phyloP scores from a whole-genome alignment of 2,888 invertebrate species.

The Cantharis nigra region DNA sequence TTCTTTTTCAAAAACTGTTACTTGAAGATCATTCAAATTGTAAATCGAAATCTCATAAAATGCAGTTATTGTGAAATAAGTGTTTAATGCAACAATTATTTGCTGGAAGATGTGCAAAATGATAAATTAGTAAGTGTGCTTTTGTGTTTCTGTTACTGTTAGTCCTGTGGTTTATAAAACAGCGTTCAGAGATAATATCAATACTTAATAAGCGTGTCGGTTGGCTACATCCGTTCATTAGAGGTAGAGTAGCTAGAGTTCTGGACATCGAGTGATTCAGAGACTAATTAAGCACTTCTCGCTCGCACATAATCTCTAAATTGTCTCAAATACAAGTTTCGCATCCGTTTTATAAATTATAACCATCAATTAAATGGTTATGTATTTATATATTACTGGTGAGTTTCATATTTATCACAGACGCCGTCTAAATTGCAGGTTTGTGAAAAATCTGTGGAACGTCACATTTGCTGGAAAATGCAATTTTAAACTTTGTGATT shows the following conservation, averaged over 20 bases:
- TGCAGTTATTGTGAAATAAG: background rate
- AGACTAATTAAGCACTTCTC: background rate
- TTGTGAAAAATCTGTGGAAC: background rate
- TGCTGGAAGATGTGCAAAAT: constrained; percentile 6
- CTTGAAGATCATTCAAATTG: background rate
- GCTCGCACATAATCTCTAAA: background rate
- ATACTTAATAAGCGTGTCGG: constrained; percentile 22
- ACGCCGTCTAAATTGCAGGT: background rate
- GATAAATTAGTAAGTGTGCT: constrained; percentile 14
- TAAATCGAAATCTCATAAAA: background rate
- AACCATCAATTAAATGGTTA: background rate
- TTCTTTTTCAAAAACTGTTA: background rate
- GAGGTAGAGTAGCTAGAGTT: constrained; percentile 5
- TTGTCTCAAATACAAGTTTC: background rate
- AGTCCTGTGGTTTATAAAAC: constrained; percentile 17
- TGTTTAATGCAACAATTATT: constrained; percentile 11
- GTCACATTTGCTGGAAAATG: background rate
- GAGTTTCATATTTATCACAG: background rate
- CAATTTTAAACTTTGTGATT: background rate
- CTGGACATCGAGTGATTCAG: background rate
- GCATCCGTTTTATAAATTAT: background rate
- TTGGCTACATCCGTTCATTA: constrained; percentile 21
- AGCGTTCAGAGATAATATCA: constrained; percentile 18
- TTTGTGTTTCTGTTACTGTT: constrained; percentile 18
- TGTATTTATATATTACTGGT: background rate